Evolutionary conservation across 2,888 invertebrate genomes (phyloP), one percentile per base, ranked within the genome.

Genomic region (Allacma fusca): DNA sequence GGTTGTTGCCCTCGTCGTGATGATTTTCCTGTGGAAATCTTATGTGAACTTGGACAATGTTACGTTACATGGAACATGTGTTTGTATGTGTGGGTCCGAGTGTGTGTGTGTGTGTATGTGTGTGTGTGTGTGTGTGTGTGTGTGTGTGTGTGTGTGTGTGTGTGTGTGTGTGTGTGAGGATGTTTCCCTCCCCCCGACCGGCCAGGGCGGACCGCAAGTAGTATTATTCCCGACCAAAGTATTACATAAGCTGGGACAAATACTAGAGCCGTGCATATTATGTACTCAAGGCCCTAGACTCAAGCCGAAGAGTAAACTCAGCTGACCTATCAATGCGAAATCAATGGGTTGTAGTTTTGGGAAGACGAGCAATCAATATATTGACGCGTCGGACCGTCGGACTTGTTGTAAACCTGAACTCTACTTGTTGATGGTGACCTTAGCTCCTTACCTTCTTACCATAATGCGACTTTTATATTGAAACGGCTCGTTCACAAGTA

Each of bases 251-350:
- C 2, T 16, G 16, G 19, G 50, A 16, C 50, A 50, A 50, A 50
- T 16, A 16, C 50, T 9, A 5, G n/a, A n/a, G n/a, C n/a, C n/a
- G n/a, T n/a, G n/a, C n/a, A n/a, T n/a, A n/a, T n/a, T 34, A 34
- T 34, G 34, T 34, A 34, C 34, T 34, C 9, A 34, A 34, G 34
- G 4, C 34, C 34, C 9, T 59, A 26, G n/a, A 73, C 19, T 23
- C 64, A 23, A 74, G 64, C 34, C 50, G 50, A 50, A 70, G 70
- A 50, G 70, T 26, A 43, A 70, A 70, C 65, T 65, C 40, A 34
- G 62, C 64, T 74, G 65, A 76, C 34, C 77, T 77, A 77, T 77
- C 77, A 77, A 77, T 77, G 77, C 65, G 77, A 77, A 77, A 77
- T 77, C 77, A 77, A 76, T 76, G 75, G 69, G 44, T 44, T 70